phyloP scores from a whole-genome alignment of 1,140 invertebrate species.

The Lasioglossum baleicum region DNA sequence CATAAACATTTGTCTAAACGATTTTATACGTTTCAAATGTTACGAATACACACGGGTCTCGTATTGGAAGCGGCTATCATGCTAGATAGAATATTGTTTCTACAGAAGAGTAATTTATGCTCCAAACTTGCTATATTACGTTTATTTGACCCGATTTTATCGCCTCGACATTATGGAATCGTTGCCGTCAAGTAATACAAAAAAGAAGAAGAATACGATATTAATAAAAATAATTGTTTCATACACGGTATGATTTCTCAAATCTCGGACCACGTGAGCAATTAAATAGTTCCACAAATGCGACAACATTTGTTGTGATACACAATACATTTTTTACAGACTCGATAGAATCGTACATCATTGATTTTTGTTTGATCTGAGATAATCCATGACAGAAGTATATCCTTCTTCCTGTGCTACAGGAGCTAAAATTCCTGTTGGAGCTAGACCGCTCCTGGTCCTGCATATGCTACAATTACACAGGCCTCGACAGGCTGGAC shows the following conservation, averaged over 20 bases:
- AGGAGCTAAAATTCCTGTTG: conserved; percentile 77
- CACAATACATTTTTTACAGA: neutral
- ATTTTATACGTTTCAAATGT: conserved; percentile 89
- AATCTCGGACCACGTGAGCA: neutral
- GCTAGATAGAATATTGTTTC: conserved; percentile 90
- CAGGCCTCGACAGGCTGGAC: conserved; percentile 77
- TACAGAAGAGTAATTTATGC: conserved; percentile 84
- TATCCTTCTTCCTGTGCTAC: conserved; percentile 70
- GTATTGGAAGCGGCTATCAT: conserved; percentile 92
- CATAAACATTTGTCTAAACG: conserved; percentile 81
- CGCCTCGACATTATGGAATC: conserved; percentile 88
- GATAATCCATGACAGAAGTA: conserved; percentile 68
- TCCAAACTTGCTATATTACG: conserved; percentile 84
- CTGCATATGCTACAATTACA: conserved; percentile 80
- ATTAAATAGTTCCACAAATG: neutral
- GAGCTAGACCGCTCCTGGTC: conserved; percentile 73
- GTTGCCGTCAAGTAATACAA: conserved; percentile 79
- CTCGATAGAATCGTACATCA: neutral
- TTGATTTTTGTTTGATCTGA: conserved; percentile 48
- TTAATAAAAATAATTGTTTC: neutral
- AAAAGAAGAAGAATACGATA: too few species aligned
- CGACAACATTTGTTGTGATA: conserved; percentile 4
- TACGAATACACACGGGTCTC: conserved; percentile 90
- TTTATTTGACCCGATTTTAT: conserved; percentile 88
- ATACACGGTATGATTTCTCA: neutral